phyloP scores from a whole-genome alignment of 2,113 vertebrate species.

The Daphoenositta chrysoptera region DNA sequence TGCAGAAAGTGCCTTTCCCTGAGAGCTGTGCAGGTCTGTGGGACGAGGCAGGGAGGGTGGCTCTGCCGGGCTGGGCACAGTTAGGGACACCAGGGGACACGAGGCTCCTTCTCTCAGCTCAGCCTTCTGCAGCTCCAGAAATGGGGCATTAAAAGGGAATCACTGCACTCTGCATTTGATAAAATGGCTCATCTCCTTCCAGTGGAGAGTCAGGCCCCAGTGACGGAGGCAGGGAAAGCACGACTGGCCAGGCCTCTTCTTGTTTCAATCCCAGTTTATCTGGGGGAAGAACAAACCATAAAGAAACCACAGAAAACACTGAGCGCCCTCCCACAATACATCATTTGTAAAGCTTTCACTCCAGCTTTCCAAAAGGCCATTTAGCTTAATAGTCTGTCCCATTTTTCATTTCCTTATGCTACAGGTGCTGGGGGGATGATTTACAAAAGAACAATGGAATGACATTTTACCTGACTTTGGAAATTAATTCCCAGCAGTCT shows the following conservation, averaged over 20 bases:
- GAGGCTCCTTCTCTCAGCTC: background rate
- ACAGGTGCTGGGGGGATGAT: background rate
- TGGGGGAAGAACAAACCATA: background rate
- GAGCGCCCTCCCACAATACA: background rate
- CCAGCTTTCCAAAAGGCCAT: conserved; percentile 12
- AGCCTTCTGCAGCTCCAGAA: background rate
- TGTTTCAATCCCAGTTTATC: background rate
- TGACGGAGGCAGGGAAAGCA: background rate
- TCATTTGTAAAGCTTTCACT: background rate
- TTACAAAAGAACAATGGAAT: conserved; percentile 3
- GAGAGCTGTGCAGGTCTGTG: background rate
- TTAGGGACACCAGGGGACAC: background rate
- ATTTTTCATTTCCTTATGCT: conserved; percentile 3
- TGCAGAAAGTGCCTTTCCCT: background rate
- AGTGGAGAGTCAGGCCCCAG: background rate
- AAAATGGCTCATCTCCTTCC: background rate
- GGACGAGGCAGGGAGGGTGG: background rate
- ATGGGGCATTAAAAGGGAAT: background rate
- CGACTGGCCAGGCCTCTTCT: background rate
- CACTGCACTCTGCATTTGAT: background rate
- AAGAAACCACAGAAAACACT: background rate
- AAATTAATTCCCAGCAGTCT: background rate
- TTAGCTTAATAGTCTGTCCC: background rate
- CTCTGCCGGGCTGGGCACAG: background rate
- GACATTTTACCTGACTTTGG: conserved; percentile 3